Evolutionary conservation across 2,797 vertebrate species (phyloP), one percentile per base, ranked within the genome.

Genomic region (Leptodactylus fallax): DNA sequence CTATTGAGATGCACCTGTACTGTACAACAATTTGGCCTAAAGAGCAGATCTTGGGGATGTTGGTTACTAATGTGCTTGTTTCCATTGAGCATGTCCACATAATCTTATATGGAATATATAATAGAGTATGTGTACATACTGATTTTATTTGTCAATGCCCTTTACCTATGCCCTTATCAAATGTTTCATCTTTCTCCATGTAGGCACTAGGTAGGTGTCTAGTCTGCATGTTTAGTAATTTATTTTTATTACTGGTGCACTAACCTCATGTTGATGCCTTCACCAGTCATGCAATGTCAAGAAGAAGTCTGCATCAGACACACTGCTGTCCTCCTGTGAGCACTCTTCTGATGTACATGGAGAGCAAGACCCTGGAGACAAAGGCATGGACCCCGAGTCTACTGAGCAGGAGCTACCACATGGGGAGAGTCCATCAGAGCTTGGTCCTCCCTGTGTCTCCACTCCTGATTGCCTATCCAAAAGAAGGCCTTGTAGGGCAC

Each of bases 401-500:
- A 23, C 74, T 9, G 88, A 89, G 51, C 79, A 89, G 71, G 83
- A 82, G 88, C 84, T 89, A 12, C 79, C 72, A 71, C 88, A 89
- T 8, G 88, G 88, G 3, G 88, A 89, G 6, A 89, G 85, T 16
- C 88, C 88, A 83, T 89, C 85, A 53, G 88, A 89, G 49, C 3
- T 74, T 16, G 78, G 67, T 71, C 84, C 78, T n/a, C 51, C 61
- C 25, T 86, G 88, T 3, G 53, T n/a, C n/a, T 79, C 74, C 21
- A 79, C 77, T 21, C 60, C 85, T 23, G 76, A 16, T 25, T 80
- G 23, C 10, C 88, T 79, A 89, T 98, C 97, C 90, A 97, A 96
- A 65, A 99, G 94, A 17, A 98, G 96, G 51, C 95, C 94, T 93
- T 99, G 98, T 90, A 99, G 89, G 47, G 98, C 98, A 56, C 97